These are phyloP conservation scores for Formicarius rufipectus DNA, from an alignment of 2,113 vertebrate species.

Conservation along the genomic window DNA sequence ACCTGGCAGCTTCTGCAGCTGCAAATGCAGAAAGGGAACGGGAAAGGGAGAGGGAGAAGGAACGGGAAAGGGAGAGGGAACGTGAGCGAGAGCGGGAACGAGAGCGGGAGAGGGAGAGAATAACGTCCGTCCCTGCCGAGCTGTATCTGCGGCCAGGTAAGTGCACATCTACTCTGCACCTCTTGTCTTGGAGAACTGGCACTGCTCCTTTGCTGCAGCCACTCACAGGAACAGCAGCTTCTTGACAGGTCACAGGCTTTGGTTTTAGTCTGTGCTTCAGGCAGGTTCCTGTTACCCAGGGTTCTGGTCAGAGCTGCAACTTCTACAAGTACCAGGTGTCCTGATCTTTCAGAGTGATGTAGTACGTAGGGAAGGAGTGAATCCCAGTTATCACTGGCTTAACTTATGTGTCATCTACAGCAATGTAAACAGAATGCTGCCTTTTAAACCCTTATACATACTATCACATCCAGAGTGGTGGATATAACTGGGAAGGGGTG, in stretches of 20 bases:
- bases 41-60: constrained; percentile 76
- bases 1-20: constrained; percentile 82
- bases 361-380: not conserved
- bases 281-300: not conserved
- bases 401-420: not conserved
- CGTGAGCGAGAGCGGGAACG: constrained; percentile 64
- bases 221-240: not conserved
- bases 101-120: constrained; percentile 72
- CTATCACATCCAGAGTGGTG: not conserved
- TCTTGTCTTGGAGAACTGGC: not conserved
- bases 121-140: constrained; percentile 68
- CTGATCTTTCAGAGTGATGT: not conserved
- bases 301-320: not conserved
- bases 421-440: not conserved
- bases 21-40: constrained; percentile 82
- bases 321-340: not conserved
- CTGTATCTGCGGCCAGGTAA: constrained; percentile 80
- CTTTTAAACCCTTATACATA: not conserved
- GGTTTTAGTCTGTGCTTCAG: not conserved
- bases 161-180: not conserved
- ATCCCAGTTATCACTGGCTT: not conserved
- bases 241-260: not conserved
- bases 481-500: not conserved
- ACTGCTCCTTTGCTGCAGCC: not conserved
- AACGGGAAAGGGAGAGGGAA: constrained; percentile 72